These are phyloP conservation scores for Clistopyga incitator DNA, from an alignment of 2,888 invertebrate species.

Conservation along the genomic window DNA sequence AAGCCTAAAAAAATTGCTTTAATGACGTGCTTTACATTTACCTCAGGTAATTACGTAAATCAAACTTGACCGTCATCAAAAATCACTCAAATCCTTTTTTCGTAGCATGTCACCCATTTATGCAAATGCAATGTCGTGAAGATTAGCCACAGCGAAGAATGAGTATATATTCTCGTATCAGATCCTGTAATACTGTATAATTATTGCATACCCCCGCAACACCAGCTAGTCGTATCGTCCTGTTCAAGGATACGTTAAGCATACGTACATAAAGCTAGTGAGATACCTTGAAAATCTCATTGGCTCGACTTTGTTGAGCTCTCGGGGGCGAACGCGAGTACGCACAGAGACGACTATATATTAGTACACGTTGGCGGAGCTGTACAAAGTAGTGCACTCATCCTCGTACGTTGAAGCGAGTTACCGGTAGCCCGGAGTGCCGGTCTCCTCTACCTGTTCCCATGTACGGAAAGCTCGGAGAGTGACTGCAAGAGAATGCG, in stretches of 20 bases:
- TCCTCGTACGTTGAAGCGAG: conserved; percentile 74
- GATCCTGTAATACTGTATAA: neutral
- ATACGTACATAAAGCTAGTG: conserved; percentile 66
- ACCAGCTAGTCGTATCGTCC: conserved; percentile 47
- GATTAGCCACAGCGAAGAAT: neutral
- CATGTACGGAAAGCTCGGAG: conserved; percentile 41
- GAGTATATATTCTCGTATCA: neutral
- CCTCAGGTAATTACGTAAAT: too few relatives aligned
- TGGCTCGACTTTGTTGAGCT: conserved; percentile 77
- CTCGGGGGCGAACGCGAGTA: conserved; percentile 75
- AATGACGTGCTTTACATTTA: too few relatives aligned
- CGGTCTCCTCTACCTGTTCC: conserved; percentile 56
- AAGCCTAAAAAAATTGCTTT: too few relatives aligned
- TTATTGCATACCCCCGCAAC: conserved; percentile 17
- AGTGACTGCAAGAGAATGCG: conserved; percentile 61
- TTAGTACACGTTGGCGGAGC: conserved; percentile 44
- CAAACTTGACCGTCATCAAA: too few relatives aligned
- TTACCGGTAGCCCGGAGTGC: conserved; percentile 76
- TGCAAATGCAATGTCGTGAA: neutral
- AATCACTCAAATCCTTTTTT: too few relatives aligned
- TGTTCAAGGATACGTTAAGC: neutral
- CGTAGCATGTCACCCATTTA: too few relatives aligned
- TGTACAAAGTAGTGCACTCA: conserved; percentile 70
- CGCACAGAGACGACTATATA: conserved; percentile 34
- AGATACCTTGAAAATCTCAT: conserved; percentile 77